Evolutionary conservation across 1,140 invertebrate genomes (phyloP), one percentile per base, ranked within the genome.

Genomic region (Lepidurus apus): DNA sequence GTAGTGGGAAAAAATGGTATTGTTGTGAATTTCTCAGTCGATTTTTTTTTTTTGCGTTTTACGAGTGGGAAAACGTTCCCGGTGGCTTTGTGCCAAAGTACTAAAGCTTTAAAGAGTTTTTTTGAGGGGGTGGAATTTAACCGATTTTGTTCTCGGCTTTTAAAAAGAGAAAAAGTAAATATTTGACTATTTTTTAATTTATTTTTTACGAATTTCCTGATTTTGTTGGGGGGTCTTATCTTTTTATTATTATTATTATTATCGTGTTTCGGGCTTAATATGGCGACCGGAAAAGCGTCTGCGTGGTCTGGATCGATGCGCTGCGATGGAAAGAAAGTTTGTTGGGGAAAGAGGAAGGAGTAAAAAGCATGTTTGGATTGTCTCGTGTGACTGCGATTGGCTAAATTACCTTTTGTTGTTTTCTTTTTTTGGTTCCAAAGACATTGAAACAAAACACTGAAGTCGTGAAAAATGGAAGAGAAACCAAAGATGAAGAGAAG

Each of bases 371-470:
- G 75, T 76, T 76, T 42, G 43, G 17, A 42, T 77, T 47, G 44
- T 53, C 42, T n/a, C 43, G 10, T 73, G 43, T 42, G 21, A 34
- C 44, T 77, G 13, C 17, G 8, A 42, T 42, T 1, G 43, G 34
- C 13, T 26, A 75, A 75, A 53, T 77, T 65, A 34, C 65, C 53
- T 42, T 45, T n/a, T 43, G 10, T 42, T 42, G 42, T 76, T 43
- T 76, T 34, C 7, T 76, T 76, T 80, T 80, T 77, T 47, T 81
- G 45, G 47, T 73, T 24, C 86, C 86, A 77, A 90, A 97, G 92
- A 97, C 95, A 47, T 87, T 97, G 81, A 98, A 98, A 86, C 95
- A 98, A 86, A 98, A 98, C 84, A 97, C 95, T 77, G 95, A 97
- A 85, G 93, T 93, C 80, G 88, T 89, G 82, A 86, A 84, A 84